A percentile compares a stretch with the other conserved stretches of the same genome.
Evolutionary conservation across 2,113 vertebrate species (phyloP).

Genomic region (Oryctolagus cuniculus): DNA sequence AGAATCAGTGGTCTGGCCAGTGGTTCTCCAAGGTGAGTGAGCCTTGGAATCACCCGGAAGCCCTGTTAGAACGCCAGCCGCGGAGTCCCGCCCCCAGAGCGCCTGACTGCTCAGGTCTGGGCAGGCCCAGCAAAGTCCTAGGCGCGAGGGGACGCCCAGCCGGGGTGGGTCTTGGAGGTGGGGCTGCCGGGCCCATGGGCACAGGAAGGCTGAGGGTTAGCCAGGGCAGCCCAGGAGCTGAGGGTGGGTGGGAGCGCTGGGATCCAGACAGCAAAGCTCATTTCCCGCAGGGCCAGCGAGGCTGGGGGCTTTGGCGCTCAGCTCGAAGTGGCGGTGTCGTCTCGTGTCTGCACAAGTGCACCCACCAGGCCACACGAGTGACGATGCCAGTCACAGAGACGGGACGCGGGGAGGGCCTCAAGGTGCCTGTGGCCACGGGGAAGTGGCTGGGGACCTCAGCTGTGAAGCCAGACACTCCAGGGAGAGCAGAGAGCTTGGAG

Average conservation of each 20-base stretch:
- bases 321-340: too few relatives aligned
- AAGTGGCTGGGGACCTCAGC: neutral
- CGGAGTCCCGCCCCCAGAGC: rapidly evolving
- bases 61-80: rapidly evolving
- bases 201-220: neutral
- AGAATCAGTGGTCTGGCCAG: neutral
- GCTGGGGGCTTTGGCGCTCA: neutral
- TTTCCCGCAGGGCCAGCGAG: neutral
- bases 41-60: neutral
- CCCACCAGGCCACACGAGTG: neutral
- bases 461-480: neutral
- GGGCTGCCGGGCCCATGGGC: rapidly evolving
- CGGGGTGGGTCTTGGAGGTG: neutral
- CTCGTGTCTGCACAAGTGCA: neutral
- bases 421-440: neutral
- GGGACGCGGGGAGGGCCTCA: rapidly evolving
- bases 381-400: rapidly evolving
- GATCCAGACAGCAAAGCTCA: neutral
- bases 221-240: neutral
- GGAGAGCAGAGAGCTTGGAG: neutral
- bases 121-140: too few relatives aligned
- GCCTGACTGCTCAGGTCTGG: neutral
- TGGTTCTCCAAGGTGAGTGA: neutral
- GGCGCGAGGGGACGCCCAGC: neutral
- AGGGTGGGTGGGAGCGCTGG: neutral